Percentiles rank a stretch among this genome's conserved stretches.
Evolutionary conservation across 2,797 vertebrate genomes (phyloP).

Genomic region (Gallirallus australis): DNA sequence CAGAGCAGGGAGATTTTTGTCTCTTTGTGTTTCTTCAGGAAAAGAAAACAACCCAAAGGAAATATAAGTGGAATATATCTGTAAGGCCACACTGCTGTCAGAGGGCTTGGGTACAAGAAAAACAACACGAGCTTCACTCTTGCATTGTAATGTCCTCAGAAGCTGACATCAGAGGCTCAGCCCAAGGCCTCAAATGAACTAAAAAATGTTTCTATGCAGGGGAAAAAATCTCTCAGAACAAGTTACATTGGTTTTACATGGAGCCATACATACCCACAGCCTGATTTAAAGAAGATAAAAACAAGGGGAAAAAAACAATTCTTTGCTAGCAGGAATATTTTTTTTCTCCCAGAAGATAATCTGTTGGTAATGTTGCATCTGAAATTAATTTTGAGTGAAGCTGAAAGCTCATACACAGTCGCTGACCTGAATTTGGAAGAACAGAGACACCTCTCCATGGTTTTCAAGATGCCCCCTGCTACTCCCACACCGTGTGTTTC

Average conservation of each 20-base stretch:
- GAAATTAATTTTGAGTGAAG: background rate
- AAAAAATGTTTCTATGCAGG: background rate
- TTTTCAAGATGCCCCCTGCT: background rate
- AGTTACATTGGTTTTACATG: background rate
- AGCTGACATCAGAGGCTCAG: background rate
- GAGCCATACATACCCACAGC: rapidly evolving
- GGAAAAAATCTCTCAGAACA: background rate
- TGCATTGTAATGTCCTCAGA: background rate
- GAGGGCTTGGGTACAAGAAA: background rate
- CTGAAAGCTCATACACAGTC: background rate
- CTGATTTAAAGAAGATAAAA: background rate
- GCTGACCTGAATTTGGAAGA: background rate
- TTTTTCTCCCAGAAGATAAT: background rate
- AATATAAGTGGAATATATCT: background rate
- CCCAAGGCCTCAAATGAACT: background rate
- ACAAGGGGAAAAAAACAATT: rapidly evolving
- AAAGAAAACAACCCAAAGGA: background rate
- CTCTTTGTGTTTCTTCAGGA: background rate
- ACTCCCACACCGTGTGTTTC: background rate
- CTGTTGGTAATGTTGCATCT: background rate
- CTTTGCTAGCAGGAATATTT: background rate
- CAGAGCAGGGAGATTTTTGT: background rate
- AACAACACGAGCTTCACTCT: background rate
- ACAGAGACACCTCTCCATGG: background rate
- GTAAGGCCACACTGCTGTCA: background rate